Conservation (phyloP, 1,140 invertebrate species). For the Cotesia vestalis region DNA sequence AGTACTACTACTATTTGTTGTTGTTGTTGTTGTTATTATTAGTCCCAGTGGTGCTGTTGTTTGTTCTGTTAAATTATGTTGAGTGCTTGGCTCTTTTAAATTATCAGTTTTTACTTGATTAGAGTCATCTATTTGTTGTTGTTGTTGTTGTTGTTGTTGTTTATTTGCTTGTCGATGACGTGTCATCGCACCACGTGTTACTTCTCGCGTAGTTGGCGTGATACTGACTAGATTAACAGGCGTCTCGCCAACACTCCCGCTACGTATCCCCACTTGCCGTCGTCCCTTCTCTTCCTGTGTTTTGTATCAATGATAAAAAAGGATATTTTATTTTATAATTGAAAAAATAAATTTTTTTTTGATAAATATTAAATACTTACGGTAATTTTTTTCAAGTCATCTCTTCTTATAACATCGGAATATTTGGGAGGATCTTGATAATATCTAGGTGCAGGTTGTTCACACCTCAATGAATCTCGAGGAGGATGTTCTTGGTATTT, state of each 20-base stretch:
- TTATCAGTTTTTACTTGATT: conserved; percentile 22
- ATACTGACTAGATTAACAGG: conserved; percentile 62
- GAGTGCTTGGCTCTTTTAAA: conserved; percentile 25
- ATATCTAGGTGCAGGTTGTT: conserved; percentile 59
- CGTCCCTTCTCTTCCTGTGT: conserved; percentile 55
- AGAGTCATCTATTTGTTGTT: conserved; percentile 20
- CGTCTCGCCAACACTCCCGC: conserved; percentile 56
- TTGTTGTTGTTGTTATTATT: conserved; percentile 7
- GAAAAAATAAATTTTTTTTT: neutral
- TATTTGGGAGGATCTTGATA: conserved; percentile 55
- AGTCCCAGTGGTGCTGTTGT: conserved; percentile 7
- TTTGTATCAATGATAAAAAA: conserved; percentile 49
- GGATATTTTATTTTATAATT: conserved; percentile 1
- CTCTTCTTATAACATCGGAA: conserved; percentile 53
- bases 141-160: conserved; percentile 40
- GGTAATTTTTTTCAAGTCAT: conserved; percentile 54
- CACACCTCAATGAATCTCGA: conserved; percentile 39
- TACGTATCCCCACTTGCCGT: conserved; percentile 44
- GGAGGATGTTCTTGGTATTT: conserved; percentile 56
- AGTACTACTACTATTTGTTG: no score
- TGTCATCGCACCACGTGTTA: conserved; percentile 47
- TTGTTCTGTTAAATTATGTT: no score
- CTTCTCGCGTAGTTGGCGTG: conserved; percentile 63
- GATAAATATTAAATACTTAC: conserved; percentile 36
- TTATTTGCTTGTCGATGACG: conserved; percentile 42